Evolutionary conservation across 2,113 vertebrate species (phyloP).

Genomic region (Cygnus buccinator): DNA sequence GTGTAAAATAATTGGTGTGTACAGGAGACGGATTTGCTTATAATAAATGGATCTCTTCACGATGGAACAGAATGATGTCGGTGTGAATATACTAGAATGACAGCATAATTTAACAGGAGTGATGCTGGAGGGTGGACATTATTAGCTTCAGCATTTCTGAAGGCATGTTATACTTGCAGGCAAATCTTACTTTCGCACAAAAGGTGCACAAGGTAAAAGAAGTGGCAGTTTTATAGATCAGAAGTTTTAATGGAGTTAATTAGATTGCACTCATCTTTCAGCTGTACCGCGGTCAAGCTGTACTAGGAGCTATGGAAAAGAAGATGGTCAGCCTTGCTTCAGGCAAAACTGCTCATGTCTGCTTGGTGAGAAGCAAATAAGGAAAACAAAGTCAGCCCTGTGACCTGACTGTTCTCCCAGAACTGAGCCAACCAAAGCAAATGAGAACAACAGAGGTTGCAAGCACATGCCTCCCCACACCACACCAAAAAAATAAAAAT

Average conservation of each 20-base stretch:
- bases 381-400: neutral
- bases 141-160: conserved; percentile 54
- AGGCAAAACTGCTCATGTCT: neutral
- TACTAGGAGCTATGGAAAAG: neutral
- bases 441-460: neutral
- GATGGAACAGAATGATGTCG: conserved; percentile 44
- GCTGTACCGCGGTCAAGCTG: neutral
- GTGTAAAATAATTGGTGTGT: conserved; percentile 71
- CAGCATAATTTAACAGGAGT: conserved; percentile 59
- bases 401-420: neutral
- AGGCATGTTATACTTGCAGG: neutral
- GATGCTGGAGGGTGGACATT: conserved; percentile 19
- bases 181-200: conserved; percentile 10
- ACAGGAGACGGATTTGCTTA: conserved; percentile 46
- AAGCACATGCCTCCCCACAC: neutral
- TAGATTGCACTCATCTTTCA: conserved; percentile 36
- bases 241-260: conserved; percentile 52
- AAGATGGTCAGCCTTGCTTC: neutral
- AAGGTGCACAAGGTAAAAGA: conserved; percentile 45
- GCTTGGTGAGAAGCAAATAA: neutral
- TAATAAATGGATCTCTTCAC: conserved; percentile 49
- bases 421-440: neutral
- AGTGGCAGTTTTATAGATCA: conserved; percentile 16
- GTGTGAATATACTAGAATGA: conserved; percentile 35
- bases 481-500: neutral